phyloP scores from a whole-genome alignment of 2,888 invertebrate species.

The Amitus sp. region DNA sequence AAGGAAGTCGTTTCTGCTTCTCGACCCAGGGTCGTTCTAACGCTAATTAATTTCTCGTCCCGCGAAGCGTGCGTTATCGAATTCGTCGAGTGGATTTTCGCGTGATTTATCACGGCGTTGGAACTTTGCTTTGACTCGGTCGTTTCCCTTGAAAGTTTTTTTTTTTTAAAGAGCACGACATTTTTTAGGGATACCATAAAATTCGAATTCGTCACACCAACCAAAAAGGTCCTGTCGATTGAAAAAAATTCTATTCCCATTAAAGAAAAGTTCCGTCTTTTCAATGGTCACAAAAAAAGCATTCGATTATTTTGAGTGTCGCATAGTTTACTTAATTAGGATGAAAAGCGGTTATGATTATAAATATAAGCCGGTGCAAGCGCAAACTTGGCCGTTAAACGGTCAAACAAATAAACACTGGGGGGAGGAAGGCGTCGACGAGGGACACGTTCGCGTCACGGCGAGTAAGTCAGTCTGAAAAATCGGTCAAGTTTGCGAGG shows the following conservation, averaged over 20 bases:
- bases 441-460: not conserved
- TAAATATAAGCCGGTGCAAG: not conserved
- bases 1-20: slow-evolving; percentile 53
- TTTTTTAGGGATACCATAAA: too few relatives aligned
- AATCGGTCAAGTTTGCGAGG: slow-evolving; percentile 14
- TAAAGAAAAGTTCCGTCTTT: too few relatives aligned
- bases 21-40: slow-evolving; percentile 46
- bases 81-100: slow-evolving; percentile 33
- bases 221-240: too few relatives aligned
- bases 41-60: slow-evolving; percentile 41
- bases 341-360: not conserved
- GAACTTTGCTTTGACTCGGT: too few relatives aligned
- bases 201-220: too few relatives aligned
- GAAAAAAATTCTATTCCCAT: too few relatives aligned
- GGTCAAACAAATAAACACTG: not conserved
- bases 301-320: too few relatives aligned
- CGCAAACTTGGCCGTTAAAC: not conserved
- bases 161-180: too few relatives aligned
- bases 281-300: too few relatives aligned
- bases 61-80: slow-evolving; percentile 37
- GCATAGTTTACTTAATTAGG: too few relatives aligned
- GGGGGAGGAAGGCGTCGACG: not conserved
- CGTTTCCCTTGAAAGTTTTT: too few relatives aligned
- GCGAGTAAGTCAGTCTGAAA: not conserved
- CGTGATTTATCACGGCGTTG: slow-evolving; percentile 22